These are phyloP conservation scores for Urocyon cinereoargenteus DNA, from an alignment of 2,797 vertebrate genomes.

Conservation along the genomic window DNA sequence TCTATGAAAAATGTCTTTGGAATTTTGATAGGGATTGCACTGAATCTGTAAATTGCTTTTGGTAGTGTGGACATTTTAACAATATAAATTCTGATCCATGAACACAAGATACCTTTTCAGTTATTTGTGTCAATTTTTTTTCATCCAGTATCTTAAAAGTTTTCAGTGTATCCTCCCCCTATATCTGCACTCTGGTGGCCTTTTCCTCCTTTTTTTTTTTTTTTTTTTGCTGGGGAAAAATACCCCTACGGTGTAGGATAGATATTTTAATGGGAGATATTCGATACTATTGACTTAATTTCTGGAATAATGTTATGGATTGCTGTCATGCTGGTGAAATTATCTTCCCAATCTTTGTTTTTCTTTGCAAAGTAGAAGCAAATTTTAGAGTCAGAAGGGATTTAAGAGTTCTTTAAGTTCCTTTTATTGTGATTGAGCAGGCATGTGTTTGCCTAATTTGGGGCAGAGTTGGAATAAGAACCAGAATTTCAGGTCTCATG, in stretches of 20 bases:
- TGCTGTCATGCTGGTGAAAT: constrained; percentile 23
- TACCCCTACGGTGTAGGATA: neutral
- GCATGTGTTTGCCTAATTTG: neutral
- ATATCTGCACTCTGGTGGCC: neutral
- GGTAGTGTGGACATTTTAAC: neutral
- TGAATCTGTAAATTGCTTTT: neutral
- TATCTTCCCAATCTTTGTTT: neutral
- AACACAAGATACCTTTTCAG: neutral
- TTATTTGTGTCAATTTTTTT: neutral
- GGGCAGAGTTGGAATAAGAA: neutral
- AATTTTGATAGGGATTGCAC: neutral
- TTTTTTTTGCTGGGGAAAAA: neutral
- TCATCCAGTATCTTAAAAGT: neutral
- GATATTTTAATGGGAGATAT: constrained; percentile 4
- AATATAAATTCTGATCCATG: neutral
- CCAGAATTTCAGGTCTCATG: neutral
- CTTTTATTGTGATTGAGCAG: neutral
- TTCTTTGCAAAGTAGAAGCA: constrained; percentile 1
- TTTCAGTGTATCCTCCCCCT: neutral
- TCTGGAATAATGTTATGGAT: neutral
- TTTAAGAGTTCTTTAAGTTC: neutral
- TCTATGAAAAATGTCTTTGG: constrained; percentile 9
- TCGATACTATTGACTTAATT: neutral
- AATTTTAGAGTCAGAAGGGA: neutral
- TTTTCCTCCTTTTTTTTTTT: neutral